These are phyloP conservation scores for Ammodytes dubius DNA, from an alignment of 2,113 vertebrate genomes.

Conservation along the genomic window DNA sequence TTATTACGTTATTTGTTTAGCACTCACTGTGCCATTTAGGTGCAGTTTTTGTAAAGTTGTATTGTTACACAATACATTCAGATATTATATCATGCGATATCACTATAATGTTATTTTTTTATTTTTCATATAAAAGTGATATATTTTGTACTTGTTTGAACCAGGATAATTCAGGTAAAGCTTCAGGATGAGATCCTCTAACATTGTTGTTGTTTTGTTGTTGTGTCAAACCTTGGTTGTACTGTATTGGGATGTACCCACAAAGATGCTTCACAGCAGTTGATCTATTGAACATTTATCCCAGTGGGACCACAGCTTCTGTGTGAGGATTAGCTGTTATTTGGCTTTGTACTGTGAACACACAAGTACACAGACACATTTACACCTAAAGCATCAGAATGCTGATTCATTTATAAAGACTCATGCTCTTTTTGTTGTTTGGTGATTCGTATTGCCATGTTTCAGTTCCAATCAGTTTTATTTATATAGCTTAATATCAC, in stretches of 20 bases:
- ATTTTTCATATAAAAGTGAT: neutral
- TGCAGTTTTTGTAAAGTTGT: neutral
- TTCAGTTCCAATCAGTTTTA: neutral
- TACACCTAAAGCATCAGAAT: neutral
- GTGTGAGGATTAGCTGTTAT: conserved; percentile 14
- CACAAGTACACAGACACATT: conserved; percentile 18
- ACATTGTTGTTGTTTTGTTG: neutral
- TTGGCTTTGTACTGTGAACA: neutral
- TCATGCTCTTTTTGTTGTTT: neutral
- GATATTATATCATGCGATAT: neutral
- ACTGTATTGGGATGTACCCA: neutral
- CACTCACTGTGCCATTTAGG: neutral
- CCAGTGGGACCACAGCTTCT: conserved; percentile 17
- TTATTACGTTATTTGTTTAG: neutral
- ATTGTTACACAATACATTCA: neutral
- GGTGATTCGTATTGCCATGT: neutral
- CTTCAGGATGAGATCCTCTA: neutral
- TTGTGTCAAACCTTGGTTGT: neutral
- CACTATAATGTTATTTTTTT: neutral
- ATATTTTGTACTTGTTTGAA: neutral
- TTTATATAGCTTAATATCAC: too few species aligned
- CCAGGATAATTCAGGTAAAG: neutral
- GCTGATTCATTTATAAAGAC: conserved; percentile 1
- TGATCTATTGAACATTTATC: neutral
- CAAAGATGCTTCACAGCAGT: neutral